Evolutionary conservation across 2,888 invertebrate species (phyloP).

Genomic region (Sycophila texana): DNA sequence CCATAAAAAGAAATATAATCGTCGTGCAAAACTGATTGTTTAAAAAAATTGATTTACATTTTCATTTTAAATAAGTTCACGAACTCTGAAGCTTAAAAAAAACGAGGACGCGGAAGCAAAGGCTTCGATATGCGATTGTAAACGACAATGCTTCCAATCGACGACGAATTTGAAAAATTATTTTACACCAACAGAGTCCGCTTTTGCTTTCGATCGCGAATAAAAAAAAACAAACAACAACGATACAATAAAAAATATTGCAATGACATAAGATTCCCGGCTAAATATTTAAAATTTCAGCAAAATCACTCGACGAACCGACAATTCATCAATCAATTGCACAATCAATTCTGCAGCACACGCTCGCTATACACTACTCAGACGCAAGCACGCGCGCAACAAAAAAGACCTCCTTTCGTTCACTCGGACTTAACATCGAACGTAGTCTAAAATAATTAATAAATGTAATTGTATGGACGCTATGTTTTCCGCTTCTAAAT

Average conservation of each 20-base stretch:
- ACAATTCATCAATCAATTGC: conserved; percentile 39
- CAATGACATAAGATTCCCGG: no score
- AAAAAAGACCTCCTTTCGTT: conserved; percentile 13
- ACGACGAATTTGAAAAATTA: no score
- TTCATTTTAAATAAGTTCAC: conserved; percentile 12
- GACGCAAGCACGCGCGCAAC: conserved; percentile 28
- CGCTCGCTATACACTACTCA: not conserved
- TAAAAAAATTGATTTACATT: conserved; percentile 1
- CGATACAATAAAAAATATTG: no score
- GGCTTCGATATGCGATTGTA: no score
- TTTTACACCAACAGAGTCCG: no score
- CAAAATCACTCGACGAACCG: no score
- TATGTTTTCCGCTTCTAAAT: conserved; percentile 46
- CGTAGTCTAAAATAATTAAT: conserved; percentile 13
- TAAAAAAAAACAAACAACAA: no score
- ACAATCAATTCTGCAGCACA: conserved; percentile 37
- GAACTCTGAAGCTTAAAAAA: no score
- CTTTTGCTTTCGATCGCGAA: no score
- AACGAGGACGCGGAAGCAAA: no score
- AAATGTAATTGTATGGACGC: conserved; percentile 38
- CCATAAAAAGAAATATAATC: conserved; percentile 18
- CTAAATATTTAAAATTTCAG: no score
- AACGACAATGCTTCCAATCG: no score
- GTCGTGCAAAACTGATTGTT: conserved; percentile 15
- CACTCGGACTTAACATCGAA: conserved; percentile 31